phyloP scores from a whole-genome alignment of 2,113 vertebrate genomes.

The Microcebus lehilahytsara region DNA sequence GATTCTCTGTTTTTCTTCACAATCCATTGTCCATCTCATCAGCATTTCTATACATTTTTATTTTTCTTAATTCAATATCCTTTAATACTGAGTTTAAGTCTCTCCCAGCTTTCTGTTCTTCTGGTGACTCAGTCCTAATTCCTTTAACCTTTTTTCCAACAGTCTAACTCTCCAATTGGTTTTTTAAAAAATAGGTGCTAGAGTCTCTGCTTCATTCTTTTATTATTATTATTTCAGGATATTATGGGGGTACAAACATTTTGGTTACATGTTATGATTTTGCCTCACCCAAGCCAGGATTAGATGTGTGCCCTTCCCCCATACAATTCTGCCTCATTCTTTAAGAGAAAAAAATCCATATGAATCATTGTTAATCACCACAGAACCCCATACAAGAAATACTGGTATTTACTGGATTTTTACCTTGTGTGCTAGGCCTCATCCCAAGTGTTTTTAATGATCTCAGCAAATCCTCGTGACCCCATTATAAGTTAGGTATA shows the following conservation, averaged over 20 bases:
- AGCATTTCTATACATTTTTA: neutral
- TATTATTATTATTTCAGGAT: too few relatives aligned
- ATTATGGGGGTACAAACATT: too few relatives aligned
- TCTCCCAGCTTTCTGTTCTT: slow-evolving; percentile 5
- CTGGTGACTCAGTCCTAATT: neutral
- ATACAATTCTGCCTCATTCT: neutral
- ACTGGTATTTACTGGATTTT: neutral
- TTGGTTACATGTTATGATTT: too few relatives aligned
- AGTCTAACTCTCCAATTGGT: neutral
- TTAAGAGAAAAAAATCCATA: neutral
- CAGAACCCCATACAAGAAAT: too few relatives aligned
- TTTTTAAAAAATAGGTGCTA: neutral
- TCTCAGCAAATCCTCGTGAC: neutral
- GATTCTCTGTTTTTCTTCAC: neutral
- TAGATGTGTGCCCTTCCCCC: too few relatives aligned
- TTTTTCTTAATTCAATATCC: neutral
- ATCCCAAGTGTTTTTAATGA: neutral
- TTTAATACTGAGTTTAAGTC: neutral
- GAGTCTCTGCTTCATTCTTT: neutral
- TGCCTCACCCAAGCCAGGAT: too few relatives aligned
- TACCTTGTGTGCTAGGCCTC: neutral
- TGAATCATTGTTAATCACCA: neutral
- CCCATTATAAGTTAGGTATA: neutral
- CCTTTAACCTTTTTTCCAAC: slow-evolving; percentile 1
- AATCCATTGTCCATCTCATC: neutral